Base-by-base conservation (phyloP, 2,797 vertebrate species). In the Phrynocephalus guinanensis region DNA sequence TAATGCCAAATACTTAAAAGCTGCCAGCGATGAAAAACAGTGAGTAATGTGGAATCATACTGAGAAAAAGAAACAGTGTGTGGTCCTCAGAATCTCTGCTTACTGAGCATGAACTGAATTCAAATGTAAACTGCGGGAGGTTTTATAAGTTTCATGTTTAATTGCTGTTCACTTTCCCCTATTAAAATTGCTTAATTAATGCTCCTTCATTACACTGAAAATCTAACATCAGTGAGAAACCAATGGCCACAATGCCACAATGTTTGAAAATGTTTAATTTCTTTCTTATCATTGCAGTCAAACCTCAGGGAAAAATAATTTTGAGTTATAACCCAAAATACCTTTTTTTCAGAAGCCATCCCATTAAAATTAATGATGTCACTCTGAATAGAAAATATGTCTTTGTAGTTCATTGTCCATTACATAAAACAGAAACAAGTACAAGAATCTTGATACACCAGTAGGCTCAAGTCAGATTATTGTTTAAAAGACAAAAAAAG, bases 1-100 rank as follows among this genome's bases (percentile, higher is more conserved):
- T 89, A 76, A 90, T 93, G 70, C 85, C 86, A 94, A 93, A 76
- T 50, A 88, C 8, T 44, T 87, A 3, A 30, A 91, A 26, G 78
- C 22, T 93, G 89, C 88, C 80, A 95, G 88, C 22, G 86, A n/a
- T 86, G 38, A 72, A 91, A 83, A 88, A 30, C 38, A 1, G 9
- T 79, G 50, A 89, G 87, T 84, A 88, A 82, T 86, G 24, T 85
- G 82, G 81, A 95, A 89, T 76, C 2, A 60, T 85, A 70, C 2
- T 68, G 48, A 90, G 89, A 91, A 26, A 1, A 72, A 79, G 0
- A 73, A 84, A 30, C 52, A 84, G 2, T 16, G 9, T 86, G 82
- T 77, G 66, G 63, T 88, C 50, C n/a, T 83, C 38, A 90, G 85
- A 94, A 82, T 71, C 26, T 84, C 0, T 88, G 8, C 13, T 84